Evolutionary conservation across 2,797 vertebrate species (phyloP).

Genomic region (Syngnathus acus): DNA sequence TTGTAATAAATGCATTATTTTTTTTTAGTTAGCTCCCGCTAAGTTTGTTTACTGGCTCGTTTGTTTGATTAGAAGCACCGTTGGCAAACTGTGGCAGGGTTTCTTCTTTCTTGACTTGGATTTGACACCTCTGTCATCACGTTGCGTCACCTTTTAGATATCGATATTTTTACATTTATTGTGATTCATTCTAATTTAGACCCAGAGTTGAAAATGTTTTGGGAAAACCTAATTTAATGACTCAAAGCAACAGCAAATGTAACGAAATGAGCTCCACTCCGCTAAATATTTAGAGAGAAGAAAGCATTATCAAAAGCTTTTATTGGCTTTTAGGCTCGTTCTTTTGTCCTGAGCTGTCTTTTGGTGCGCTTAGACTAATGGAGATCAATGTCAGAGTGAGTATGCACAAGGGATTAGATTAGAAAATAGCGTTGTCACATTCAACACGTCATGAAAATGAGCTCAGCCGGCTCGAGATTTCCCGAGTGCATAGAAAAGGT

Average conservation of each 20-base stretch:
- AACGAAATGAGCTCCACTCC: conserved; percentile 1
- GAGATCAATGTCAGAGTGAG: conserved; percentile 20
- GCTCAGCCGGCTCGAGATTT: conserved; percentile 15
- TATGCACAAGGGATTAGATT: conserved; percentile 23
- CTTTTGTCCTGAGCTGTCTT: conserved; percentile 37
- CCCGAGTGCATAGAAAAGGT: conserved; percentile 12
- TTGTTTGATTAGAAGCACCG: too few species aligned
- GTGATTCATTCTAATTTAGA: background rate
- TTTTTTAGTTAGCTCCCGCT: too few species aligned
- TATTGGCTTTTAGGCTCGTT: conserved; percentile 46
- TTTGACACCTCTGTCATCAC: too few species aligned
- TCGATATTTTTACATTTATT: too few species aligned
- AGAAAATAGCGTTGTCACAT: conserved; percentile 20
- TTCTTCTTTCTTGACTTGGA: too few species aligned
- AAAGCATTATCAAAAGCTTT: conserved; percentile 34
- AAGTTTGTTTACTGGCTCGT: too few species aligned
- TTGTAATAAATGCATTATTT: too few species aligned
- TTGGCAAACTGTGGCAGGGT: too few species aligned
- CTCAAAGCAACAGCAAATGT: background rate
- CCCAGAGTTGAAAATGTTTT: background rate
- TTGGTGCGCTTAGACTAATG: conserved; percentile 30
- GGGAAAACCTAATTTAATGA: background rate
- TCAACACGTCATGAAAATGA: conserved; percentile 28
- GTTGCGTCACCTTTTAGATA: too few species aligned
- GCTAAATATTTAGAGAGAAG: conserved; percentile 14